These are phyloP conservation scores for Homalodisca vitripennis DNA, from an alignment of 1,140 invertebrate genomes.

Conservation along the genomic window DNA sequence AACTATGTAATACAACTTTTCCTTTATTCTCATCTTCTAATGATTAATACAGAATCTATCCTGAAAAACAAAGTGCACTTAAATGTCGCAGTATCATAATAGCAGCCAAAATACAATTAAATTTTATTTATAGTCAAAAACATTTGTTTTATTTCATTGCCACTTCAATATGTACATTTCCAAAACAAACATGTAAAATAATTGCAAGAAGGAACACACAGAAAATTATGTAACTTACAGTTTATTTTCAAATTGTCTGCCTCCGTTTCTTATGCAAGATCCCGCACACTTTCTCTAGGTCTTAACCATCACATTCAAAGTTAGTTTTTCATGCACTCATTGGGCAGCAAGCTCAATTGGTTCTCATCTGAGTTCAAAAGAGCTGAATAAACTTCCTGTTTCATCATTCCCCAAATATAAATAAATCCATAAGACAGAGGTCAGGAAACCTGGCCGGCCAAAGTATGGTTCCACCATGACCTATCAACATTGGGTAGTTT, in stretches of 20 bases:
- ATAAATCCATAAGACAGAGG: conserved; percentile 39
- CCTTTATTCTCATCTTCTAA: too few relatives aligned
- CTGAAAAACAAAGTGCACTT: too few relatives aligned
- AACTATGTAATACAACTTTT: too few relatives aligned
- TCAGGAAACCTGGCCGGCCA: conserved; percentile 44
- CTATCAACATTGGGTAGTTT: conserved; percentile 39
- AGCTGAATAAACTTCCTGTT: not conserved
- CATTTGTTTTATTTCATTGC: too few relatives aligned
- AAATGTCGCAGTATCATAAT: too few relatives aligned
- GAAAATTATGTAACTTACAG: too few relatives aligned
- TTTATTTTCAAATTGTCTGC: conserved; percentile 6
- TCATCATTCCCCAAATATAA: not conserved
- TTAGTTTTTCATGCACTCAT: not conserved
- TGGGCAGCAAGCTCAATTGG: not conserved
- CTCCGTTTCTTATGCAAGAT: not conserved
- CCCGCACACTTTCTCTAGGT: not conserved
- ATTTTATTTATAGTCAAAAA: too few relatives aligned
- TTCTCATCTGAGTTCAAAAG: not conserved
- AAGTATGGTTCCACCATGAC: conserved; percentile 39
- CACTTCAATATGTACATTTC: too few relatives aligned
- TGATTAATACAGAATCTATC: too few relatives aligned
- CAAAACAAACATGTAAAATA: too few relatives aligned
- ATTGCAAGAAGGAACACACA: too few relatives aligned
- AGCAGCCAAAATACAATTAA: too few relatives aligned
- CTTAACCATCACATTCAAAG: not conserved